Evolutionary conservation across 1,140 invertebrate genomes (phyloP).

Genomic region (Brachionus rubens): DNA sequence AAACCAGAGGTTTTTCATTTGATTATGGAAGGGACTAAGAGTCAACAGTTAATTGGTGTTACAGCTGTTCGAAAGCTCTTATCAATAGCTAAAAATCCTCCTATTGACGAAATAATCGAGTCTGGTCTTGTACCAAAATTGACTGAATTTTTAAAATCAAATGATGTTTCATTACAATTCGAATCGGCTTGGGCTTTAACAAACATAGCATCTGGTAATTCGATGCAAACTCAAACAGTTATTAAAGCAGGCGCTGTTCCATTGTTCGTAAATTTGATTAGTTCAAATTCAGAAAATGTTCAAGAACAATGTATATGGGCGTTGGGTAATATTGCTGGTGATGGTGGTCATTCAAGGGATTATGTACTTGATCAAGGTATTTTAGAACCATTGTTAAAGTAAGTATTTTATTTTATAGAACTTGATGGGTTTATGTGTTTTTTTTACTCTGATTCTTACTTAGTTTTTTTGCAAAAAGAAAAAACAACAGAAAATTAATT

Average conservation of each 20-base stretch:
- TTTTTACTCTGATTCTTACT: too few relatives aligned
- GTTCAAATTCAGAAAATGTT: constrained; percentile 51
- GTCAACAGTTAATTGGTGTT: constrained; percentile 48
- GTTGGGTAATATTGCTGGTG: constrained; percentile 62
- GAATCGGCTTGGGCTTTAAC: constrained; percentile 64
- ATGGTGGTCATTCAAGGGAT: constrained; percentile 70
- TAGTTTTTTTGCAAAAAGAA: too few relatives aligned
- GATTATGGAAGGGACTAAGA: constrained; percentile 35
- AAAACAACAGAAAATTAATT: too few relatives aligned
- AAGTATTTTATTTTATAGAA: constrained; percentile 70
- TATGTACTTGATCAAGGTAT: constrained; percentile 86
- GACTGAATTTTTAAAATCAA: constrained; percentile 47
- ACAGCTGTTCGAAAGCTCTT: constrained; percentile 47
- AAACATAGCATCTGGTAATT: constrained; percentile 63
- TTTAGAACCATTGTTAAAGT: constrained; percentile 80
- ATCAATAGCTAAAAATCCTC: constrained; percentile 49
- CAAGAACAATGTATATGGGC: constrained; percentile 63
- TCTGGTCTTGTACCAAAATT: constrained; percentile 48
- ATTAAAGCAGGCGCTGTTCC: constrained; percentile 59
- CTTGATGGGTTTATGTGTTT: constrained; percentile 65
- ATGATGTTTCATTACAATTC: constrained; percentile 65
- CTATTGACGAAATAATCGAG: constrained; percentile 51
- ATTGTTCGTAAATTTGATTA: constrained; percentile 55
- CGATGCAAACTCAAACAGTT: constrained; percentile 59
- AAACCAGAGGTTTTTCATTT: constrained; percentile 40